phyloP scores from a whole-genome alignment of 2,113 vertebrate species.

The Panthera tigris region DNA sequence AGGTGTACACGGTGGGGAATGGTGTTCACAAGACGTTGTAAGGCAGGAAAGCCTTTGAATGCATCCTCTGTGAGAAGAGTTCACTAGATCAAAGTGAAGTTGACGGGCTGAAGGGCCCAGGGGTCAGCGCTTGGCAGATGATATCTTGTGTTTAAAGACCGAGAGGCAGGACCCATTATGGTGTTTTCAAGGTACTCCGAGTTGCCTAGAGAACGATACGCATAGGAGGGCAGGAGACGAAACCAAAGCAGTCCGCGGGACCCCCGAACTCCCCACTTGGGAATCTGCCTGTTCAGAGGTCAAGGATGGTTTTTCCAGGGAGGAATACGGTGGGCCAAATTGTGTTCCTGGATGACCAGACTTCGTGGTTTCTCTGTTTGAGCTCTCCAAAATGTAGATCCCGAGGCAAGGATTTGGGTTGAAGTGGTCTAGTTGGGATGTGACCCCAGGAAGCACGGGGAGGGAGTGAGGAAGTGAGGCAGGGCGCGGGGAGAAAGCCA shows the following conservation, averaged over 20 bases:
- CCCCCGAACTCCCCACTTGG: not conserved
- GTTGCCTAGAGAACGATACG: fast-evolving
- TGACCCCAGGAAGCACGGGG: not conserved
- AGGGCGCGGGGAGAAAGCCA: not conserved
- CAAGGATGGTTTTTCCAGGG: not conserved
- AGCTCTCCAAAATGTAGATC: not conserved
- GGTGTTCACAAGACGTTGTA: not conserved
- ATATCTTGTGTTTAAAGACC: not conserved
- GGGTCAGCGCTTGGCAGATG: not conserved
- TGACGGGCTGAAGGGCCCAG: not conserved
- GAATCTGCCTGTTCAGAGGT: not conserved
- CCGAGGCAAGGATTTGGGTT: not conserved
- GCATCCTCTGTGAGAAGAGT: not conserved
- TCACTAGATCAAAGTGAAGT: not conserved
- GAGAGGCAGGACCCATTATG: not conserved
- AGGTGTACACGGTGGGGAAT: fast-evolving
- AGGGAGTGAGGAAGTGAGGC: no score
- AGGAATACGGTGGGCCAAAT: not conserved
- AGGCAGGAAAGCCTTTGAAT: not conserved
- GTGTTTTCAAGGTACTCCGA: not conserved
- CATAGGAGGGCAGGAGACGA: not conserved
- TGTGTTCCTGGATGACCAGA: not conserved
- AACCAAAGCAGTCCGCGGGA: not conserved
- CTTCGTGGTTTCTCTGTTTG: not conserved
- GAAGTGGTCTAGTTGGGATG: not conserved